A percentile compares a stretch with the other conserved stretches of the same genome.
Evolutionary conservation across 2,113 vertebrate species (phyloP).

Genomic region (Tetraodon nigroviridis): DNA sequence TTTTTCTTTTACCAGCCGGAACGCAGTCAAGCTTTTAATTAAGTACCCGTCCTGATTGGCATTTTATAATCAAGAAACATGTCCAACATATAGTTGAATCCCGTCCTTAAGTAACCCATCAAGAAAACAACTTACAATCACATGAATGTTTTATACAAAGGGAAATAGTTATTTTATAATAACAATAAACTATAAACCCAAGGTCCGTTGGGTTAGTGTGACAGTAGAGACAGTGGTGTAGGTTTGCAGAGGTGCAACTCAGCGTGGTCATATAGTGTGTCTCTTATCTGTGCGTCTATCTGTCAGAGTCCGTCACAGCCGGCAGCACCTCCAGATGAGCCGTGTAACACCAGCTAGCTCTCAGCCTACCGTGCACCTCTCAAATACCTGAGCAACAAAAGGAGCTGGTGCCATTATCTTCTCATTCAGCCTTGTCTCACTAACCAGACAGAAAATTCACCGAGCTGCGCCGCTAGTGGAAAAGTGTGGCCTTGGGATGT

Average conservation of each 20-base stretch:
- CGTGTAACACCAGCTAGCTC: slow-evolving; percentile 37
- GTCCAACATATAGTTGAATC: too few species aligned
- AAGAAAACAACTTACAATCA: too few species aligned
- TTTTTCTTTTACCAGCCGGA: background rate
- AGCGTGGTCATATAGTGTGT: slow-evolving; percentile 60
- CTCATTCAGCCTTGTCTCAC: slow-evolving; percentile 47
- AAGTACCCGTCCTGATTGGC: slow-evolving; percentile 5
- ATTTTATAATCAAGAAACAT: too few species aligned
- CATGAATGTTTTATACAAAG: too few species aligned
- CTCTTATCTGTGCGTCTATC: slow-evolving; percentile 64
- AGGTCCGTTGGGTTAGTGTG: slow-evolving; percentile 56
- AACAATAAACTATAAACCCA: slow-evolving; percentile 19
- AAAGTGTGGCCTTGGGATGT: slow-evolving; percentile 62
- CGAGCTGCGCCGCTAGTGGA: slow-evolving; percentile 10
- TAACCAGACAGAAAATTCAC: slow-evolving; percentile 24
- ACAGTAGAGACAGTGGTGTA: slow-evolving; percentile 53
- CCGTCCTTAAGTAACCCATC: too few species aligned
- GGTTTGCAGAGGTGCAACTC: slow-evolving; percentile 55
- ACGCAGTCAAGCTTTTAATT: too few species aligned
- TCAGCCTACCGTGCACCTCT: slow-evolving; percentile 35
- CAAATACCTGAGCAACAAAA: slow-evolving; percentile 27
- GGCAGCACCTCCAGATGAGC: slow-evolving; percentile 60
- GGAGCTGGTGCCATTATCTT: slow-evolving; percentile 44
- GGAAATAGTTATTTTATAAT: too few species aligned
- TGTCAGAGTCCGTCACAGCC: slow-evolving; percentile 68